Evolutionary conservation across 2,113 vertebrate species (phyloP), one percentile per base, ranked within the genome.

Genomic region (Jaculus jaculus): DNA sequence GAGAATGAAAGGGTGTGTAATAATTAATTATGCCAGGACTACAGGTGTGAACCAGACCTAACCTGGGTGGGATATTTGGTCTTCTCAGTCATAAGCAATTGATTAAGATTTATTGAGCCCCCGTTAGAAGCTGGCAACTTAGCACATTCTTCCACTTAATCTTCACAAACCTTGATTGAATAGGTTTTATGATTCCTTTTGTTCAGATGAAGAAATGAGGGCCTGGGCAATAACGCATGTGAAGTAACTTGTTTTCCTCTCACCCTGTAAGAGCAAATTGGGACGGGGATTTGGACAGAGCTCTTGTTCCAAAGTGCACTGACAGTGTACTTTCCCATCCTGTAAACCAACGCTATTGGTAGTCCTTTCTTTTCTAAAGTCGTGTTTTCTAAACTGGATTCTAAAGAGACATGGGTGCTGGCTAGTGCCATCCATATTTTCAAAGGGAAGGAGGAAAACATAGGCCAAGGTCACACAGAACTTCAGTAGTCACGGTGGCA

Each of bases 81-180:
- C 42, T 94, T 92, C 51, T 34, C 42, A 74, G 16, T 39, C 84
- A 81, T 84, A 77, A 84, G 72, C 12, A 69, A 54, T 34, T 61
- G n/a, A 54, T 85, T 65, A 37, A 78, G 82, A 51, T 87, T 95
- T 90, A 73, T 86, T 92, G 86, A 89, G 32, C 18, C 21, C 32
- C 30, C 80, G 39, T 26, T 32, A 17, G 47, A 83, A 90, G 18
- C 23, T 75, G 78, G 51, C 32, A 71, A 75, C 65, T 92, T 93
- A 85, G 84, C 15, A 42, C 4, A 26, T 21, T 84, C 61, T 87
- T 94, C 34, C 61, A 63, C 28, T 91, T 90, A 93, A 86, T 83
- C 80, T 51, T 89, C 37, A 58, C 7, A 47, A 39, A 81, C 61
- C 3, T 15, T 24, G 24, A 75, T n/a, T 72, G 30, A 72, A 8